phyloP scores from a whole-genome alignment of 2,797 vertebrate genomes.

The Galaxias olidus region DNA sequence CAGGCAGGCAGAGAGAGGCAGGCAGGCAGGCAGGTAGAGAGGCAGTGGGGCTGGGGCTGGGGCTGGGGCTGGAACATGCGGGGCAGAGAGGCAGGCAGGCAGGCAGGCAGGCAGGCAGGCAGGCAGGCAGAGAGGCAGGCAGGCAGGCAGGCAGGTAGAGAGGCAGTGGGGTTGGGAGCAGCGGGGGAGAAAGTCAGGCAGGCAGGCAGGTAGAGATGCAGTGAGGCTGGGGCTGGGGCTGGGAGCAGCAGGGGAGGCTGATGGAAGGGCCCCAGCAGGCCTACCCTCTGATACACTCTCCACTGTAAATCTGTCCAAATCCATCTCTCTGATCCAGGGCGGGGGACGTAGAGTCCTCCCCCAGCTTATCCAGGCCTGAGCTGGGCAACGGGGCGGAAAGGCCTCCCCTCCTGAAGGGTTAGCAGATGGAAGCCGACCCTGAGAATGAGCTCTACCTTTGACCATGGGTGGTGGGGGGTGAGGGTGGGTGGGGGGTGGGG shows the following conservation, averaged over 20 bases:
- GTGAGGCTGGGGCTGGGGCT: too few species aligned
- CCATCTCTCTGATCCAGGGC: constrained; percentile 12
- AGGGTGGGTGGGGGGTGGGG: background rate
- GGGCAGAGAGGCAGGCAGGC: too few species aligned
- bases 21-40: too few species aligned
- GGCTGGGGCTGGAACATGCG: too few species aligned
- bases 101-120: too few species aligned
- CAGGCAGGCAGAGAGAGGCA: too few species aligned
- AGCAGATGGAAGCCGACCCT: too few species aligned
- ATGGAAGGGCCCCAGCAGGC: background rate
- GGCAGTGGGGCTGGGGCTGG: too few species aligned
- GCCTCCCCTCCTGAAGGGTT: background rate
- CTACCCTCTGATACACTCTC: constrained; percentile 19
- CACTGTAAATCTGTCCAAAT: constrained; percentile 24
- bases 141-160: too few species aligned
- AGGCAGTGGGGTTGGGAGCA: too few species aligned
- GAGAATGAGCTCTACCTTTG: background rate
- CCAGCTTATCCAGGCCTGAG: constrained; percentile 9
- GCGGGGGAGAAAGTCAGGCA: too few species aligned
- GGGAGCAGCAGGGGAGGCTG: background rate
- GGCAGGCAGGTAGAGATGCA: constrained; percentile 17
- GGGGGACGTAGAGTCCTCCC: background rate
- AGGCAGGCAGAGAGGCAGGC: too few species aligned
- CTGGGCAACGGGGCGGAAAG: background rate
- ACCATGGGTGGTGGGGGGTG: background rate